phyloP scores from a whole-genome alignment of 2,888 invertebrate species.

The Catocala nupta region DNA sequence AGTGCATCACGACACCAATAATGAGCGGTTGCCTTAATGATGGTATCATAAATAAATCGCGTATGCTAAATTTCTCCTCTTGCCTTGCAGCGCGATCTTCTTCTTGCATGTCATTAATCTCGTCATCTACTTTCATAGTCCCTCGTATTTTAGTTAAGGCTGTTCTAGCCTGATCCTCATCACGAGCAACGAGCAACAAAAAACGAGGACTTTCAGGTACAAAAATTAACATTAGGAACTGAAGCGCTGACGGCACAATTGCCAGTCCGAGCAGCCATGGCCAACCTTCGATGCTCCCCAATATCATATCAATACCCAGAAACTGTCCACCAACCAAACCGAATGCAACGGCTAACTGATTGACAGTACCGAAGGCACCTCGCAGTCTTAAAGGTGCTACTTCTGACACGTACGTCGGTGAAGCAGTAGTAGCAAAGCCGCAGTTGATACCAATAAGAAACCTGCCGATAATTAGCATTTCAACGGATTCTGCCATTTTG shows the following conservation, averaged over 20 bases:
- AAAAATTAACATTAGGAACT: slow-evolving; percentile 76
- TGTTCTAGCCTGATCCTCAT: slow-evolving; percentile 76
- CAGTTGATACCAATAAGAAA: slow-evolving; percentile 92
- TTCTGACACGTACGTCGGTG: slow-evolving; percentile 85
- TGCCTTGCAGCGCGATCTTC: slow-evolving; percentile 80
- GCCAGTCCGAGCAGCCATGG: slow-evolving; percentile 81
- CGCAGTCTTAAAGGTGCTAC: slow-evolving; percentile 77
- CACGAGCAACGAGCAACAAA: slow-evolving; percentile 72
- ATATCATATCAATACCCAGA: slow-evolving; percentile 79
- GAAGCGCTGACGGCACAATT: slow-evolving; percentile 76
- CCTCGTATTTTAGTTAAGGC: slow-evolving; percentile 75
- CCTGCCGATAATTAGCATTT: slow-evolving; percentile 91
- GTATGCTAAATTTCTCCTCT: slow-evolving; percentile 76
- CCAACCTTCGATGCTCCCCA: slow-evolving; percentile 82
- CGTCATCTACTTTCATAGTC: slow-evolving; percentile 73
- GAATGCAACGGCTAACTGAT: slow-evolving; percentile 82
- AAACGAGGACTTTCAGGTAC: slow-evolving; percentile 83
- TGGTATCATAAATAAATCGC: slow-evolving; percentile 70
- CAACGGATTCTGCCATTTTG: slow-evolving; percentile 88
- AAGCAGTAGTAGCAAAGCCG: slow-evolving; percentile 87
- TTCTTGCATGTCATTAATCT: slow-evolving; percentile 82
- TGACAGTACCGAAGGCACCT: slow-evolving; percentile 84
- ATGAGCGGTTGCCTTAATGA: slow-evolving; percentile 76
- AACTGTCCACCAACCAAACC: slow-evolving; percentile 80
- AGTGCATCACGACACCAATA: slow-evolving; percentile 84